Evolutionary conservation across 2,888 invertebrate species (phyloP), one percentile per base, ranked within the genome.

Genomic region (Nemoura dubitans): DNA sequence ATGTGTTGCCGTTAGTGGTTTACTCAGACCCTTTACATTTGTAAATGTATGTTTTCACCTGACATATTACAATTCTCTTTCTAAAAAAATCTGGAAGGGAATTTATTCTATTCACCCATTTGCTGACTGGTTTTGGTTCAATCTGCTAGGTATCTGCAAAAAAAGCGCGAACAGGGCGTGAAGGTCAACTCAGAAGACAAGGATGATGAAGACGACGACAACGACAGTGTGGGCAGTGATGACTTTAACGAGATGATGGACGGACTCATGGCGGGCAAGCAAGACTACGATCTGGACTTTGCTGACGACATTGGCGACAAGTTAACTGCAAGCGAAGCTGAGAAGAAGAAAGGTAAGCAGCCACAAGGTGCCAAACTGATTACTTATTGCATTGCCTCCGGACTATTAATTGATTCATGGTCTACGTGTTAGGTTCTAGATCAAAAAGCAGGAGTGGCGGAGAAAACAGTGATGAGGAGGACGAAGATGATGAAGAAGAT

Each of bases 171-270:
- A 81, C 87, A 86, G 89, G 86, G 83, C 80, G 28, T 28, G 25
- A 81, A 27, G 1, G 80, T 78, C 21, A 92, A 92, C 77, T 91
- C 91, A 21, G 92, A 92, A 0, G 92, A 92, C 5, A 93, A 94
- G 81, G 94, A 94, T 6, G 94, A 95, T 59, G n/a, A n/a, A n/a
- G 93, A 93, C 83, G 93, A 93, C 89, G 95, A 95, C 89, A 91
- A 93, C 0, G 96, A 95, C 78, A 96, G 96, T 82, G 95, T 98
- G 14, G 94, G 94, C 88, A 96, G 96, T 90, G 95, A 95, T 81
- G 96, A 96, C 91, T 96, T 96, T 90, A 95, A 96, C 89, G 93
- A 94, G 86, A 94, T 95, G 90, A 91, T 90, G 91, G 91, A 89
- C 90, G 90, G 0, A 89, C 90, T 82, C 90, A 90, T 87, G 89